Evolutionary conservation across 2,797 vertebrate species (phyloP), one percentile per base, ranked within the genome.

Genomic region (Galago senegalensis): DNA sequence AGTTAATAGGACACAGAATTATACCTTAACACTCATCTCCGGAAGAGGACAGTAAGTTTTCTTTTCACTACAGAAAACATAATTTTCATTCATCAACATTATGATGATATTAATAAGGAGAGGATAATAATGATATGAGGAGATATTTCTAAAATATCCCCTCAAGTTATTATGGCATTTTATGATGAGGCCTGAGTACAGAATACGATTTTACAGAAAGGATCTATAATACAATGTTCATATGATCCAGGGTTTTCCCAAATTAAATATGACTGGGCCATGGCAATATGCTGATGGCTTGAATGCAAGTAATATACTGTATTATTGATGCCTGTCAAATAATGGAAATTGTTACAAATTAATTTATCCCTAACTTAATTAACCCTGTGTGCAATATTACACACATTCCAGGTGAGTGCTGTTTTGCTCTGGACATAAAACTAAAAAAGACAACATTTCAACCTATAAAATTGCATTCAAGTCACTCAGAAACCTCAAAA

Each of bases 281-380:
- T 58, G 86, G 80, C 82, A 98, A 86, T 81, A 75, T 93, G 73
- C 43, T 97, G 83, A 97, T 97, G 61, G 96, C 93, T 95, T 75
- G 56, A 97, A 96, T 97, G 67, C 70, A 97, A 96, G 93, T 93
- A 96, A 97, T 97, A 97, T 70, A 93, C 77, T 82, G 43, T 92
- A 97, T 97, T 34, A 46, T 49, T 98, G 97, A 98, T 95, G 80
- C 81, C 91, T 84, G 95, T 98, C 97, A 98, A 98, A 97, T 96
- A 97, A 95, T 86, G 96, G 98, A 98, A 98, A 98, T 98, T 97
- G 95, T 96, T 94, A 97, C 88, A 97, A 97, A 98, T 97, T 98
- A 98, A 98, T 97, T 96, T 92, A 97, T 96, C 65, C 95, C 87
- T 93, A 96, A 95, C 95, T 95, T 97, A 98, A 98, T 98, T 98